Percentiles rank a stretch among this genome's conserved stretches.
Evolutionary conservation across 2,797 vertebrate genomes (phyloP).

Genomic region (Knipowitschia caucasica): DNA sequence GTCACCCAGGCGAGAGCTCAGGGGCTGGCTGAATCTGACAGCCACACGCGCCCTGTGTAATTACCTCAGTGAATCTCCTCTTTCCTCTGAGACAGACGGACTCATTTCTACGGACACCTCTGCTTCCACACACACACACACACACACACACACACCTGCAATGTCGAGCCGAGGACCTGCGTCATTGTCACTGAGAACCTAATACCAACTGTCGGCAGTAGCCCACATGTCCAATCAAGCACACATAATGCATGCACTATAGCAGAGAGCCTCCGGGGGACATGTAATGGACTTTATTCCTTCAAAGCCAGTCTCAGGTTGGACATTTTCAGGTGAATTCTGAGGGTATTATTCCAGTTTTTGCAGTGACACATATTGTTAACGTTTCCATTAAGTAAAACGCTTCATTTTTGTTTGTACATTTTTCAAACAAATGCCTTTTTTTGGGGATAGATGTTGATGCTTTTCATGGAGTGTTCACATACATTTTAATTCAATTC

Average conservation of each 20-base stretch:
- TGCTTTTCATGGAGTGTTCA: no score
- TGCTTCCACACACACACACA: slow-evolving; percentile 1
- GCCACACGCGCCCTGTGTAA: slow-evolving; percentile 57
- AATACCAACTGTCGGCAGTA: slow-evolving; percentile 10
- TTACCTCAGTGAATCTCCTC: slow-evolving; percentile 44
- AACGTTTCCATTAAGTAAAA: no score
- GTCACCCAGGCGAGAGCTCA: slow-evolving; percentile 43
- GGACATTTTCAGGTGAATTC: not conserved
- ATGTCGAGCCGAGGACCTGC: not conserved
- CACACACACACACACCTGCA: not conserved
- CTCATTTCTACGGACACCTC: slow-evolving; percentile 7
- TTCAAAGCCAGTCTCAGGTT: not conserved
- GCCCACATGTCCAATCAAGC: slow-evolving; percentile 12
- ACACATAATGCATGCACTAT: slow-evolving; percentile 21
- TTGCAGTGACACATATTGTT: no score
- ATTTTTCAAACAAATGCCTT: no score
- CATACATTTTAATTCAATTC: no score
- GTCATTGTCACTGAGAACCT: slow-evolving; percentile 2
- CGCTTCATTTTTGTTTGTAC: no score
- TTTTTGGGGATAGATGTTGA: no score
- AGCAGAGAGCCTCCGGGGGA: slow-evolving; percentile 17
- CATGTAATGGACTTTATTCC: not conserved
- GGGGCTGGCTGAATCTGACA: slow-evolving; percentile 40
- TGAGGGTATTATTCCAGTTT: not conserved
- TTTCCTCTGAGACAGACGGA: slow-evolving; percentile 17